Evolutionary conservation across 2,113 vertebrate species (phyloP).

Genomic region (Panthera uncia): DNA sequence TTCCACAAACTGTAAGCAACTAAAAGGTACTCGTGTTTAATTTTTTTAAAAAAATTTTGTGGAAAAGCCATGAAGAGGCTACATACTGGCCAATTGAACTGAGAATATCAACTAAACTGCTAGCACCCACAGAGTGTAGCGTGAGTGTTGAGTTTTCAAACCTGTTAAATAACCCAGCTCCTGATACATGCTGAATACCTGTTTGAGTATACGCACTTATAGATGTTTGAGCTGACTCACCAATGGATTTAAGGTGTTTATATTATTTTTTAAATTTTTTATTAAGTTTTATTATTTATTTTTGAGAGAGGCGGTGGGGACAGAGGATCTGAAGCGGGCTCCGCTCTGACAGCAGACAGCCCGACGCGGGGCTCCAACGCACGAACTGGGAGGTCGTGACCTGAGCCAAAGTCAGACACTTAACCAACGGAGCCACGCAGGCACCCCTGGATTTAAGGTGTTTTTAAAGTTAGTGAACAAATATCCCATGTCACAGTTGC

Average conservation of each 20-base stretch:
- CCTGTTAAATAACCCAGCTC: background rate
- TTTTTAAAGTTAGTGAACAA: background rate
- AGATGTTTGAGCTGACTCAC: background rate
- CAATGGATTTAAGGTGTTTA: background rate
- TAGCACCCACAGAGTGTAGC: background rate
- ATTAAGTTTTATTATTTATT: too few species aligned
- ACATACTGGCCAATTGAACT: background rate
- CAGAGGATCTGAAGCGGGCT: too few species aligned
- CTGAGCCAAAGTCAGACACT: too few species aligned
- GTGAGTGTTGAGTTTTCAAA: background rate
- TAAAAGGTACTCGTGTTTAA: background rate
- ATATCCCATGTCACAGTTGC: background rate
- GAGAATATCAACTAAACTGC: constrained; percentile 50
- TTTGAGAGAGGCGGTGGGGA: too few species aligned
- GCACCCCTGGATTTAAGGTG: background rate
- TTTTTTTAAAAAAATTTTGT: background rate
- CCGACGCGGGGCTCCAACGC: too few species aligned
- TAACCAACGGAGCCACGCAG: too few species aligned
- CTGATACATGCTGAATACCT: background rate
- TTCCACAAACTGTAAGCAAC: background rate
- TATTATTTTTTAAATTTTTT: too few species aligned
- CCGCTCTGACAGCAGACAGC: too few species aligned
- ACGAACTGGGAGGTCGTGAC: too few species aligned
- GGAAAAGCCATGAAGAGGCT: background rate
- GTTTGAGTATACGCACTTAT: background rate